phyloP scores from a whole-genome alignment of 1,140 invertebrate genomes.

The Ceratitis capitata region DNA sequence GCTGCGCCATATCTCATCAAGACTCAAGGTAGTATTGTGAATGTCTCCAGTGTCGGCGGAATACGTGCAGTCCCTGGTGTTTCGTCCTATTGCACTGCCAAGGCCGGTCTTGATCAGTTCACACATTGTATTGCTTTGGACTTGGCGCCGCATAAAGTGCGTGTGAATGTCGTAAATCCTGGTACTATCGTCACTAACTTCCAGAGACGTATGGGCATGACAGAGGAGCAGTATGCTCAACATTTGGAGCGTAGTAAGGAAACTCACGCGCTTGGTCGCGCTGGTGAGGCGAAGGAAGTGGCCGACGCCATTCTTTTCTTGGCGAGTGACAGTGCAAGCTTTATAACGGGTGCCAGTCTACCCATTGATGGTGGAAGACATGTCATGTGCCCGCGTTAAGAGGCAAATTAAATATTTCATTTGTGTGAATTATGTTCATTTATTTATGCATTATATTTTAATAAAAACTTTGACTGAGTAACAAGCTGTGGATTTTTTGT shows the following conservation, averaged over 20 bases:
- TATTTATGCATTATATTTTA: no score
- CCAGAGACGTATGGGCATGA: conserved; percentile 79
- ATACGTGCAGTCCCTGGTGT: conserved; percentile 80
- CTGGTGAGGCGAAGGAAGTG: conserved; percentile 80
- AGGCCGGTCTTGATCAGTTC: conserved; percentile 89
- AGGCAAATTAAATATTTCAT: no score
- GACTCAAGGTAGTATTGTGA: conserved; percentile 87
- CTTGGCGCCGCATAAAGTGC: conserved; percentile 80
- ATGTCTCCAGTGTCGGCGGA: conserved; percentile 90
- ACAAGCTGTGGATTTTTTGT: no score
- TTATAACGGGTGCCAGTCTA: conserved; percentile 82
- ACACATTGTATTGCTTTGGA: conserved; percentile 86
- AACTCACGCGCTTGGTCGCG: conserved; percentile 84
- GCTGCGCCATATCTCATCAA: conserved; percentile 84
- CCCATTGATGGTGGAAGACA: conserved; percentile 78
- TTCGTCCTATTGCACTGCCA: conserved; percentile 87
- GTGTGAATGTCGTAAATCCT: conserved; percentile 89
- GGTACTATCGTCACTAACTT: conserved; percentile 82
- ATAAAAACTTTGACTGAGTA: no score
- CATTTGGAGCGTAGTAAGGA: conserved; percentile 79
- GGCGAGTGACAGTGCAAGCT: conserved; percentile 81
- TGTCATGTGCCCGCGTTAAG: conserved; percentile 59
- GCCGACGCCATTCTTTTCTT: conserved; percentile 84
- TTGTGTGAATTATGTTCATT: no score
- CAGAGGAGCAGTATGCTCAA: conserved; percentile 74